These are phyloP conservation scores for Cyaniris semiargus DNA, from an alignment of 2,888 invertebrate species.

Conservation along the genomic window DNA sequence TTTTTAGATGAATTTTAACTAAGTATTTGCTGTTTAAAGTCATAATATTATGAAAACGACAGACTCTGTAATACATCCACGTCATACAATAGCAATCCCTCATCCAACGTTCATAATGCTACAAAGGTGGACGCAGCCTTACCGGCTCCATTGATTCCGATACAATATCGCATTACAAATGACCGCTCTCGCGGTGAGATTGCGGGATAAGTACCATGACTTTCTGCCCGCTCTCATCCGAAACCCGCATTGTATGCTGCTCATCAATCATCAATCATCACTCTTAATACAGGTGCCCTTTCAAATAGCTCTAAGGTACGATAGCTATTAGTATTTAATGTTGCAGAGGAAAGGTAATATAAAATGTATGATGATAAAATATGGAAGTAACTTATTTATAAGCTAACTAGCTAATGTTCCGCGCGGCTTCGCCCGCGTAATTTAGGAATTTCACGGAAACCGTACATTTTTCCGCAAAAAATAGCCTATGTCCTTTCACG, in stretches of 20 bases:
- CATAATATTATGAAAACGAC: too few relatives aligned
- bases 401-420: too few relatives aligned
- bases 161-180: slow-evolving; percentile 8
- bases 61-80: not conserved
- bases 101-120: not conserved
- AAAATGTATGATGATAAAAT: not conserved
- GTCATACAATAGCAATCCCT: not conserved
- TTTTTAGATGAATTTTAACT: too few relatives aligned
- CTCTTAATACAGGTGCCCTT: slow-evolving; percentile 6
- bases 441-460: too few relatives aligned
- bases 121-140: not conserved
- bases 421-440: too few relatives aligned
- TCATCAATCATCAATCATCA: slow-evolving; percentile 3
- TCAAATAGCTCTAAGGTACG: not conserved
- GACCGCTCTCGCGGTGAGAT: not conserved
- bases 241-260: not conserved
- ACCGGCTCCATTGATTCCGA: not conserved
- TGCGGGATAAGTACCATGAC: not conserved
- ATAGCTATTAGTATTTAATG: not conserved
- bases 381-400: not conserved
- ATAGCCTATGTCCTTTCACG: too few relatives aligned
- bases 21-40: too few relatives aligned
- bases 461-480: too few relatives aligned
- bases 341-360: not conserved
- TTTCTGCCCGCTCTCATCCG: not conserved